Conservation (phyloP, 2,888 invertebrate species). For the Andrena bucephala region DNA sequence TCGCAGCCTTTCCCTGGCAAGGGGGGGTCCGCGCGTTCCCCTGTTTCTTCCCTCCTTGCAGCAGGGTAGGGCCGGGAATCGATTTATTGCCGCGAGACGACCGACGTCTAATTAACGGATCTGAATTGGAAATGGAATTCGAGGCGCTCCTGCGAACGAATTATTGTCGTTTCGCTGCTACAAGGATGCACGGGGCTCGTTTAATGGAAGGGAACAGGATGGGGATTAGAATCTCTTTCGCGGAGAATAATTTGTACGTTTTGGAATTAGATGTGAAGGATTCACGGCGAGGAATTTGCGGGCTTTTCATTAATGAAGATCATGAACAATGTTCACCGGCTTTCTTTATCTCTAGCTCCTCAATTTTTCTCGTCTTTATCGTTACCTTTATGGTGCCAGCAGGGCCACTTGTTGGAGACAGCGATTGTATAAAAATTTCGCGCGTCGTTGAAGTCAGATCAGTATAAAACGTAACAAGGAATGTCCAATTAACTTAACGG, state of each 20-base stretch:
- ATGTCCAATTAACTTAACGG: not conserved
- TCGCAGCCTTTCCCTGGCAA: not conserved
- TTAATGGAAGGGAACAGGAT: constrained; percentile 8
- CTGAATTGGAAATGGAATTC: constrained; percentile 10
- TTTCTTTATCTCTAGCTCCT: no score
- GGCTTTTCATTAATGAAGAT: no score
- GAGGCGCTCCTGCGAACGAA: not conserved
- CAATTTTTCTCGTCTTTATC: no score
- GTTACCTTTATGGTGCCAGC: no score
- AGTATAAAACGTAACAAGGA: no score
- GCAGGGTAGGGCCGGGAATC: not conserved
- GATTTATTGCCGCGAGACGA: constrained; percentile 17
- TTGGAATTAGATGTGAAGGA: not conserved
- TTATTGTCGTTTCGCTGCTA: constrained; percentile 22
- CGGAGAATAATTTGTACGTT: not conserved
- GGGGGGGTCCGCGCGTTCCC: not conserved
- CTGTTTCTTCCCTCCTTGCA: not conserved
- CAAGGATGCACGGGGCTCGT: not conserved
- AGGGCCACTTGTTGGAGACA: no score
- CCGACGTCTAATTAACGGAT: constrained; percentile 33
- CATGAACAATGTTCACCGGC: no score
- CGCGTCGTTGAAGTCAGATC: no score
- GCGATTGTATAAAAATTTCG: no score
- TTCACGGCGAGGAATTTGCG: no score
- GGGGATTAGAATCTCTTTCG: not conserved